A percentile compares a stretch with the other conserved stretches of the same genome.
Evolutionary conservation across 2,888 invertebrate genomes (phyloP).

Genomic region (Kuschelorhynchus macadamiae): DNA sequence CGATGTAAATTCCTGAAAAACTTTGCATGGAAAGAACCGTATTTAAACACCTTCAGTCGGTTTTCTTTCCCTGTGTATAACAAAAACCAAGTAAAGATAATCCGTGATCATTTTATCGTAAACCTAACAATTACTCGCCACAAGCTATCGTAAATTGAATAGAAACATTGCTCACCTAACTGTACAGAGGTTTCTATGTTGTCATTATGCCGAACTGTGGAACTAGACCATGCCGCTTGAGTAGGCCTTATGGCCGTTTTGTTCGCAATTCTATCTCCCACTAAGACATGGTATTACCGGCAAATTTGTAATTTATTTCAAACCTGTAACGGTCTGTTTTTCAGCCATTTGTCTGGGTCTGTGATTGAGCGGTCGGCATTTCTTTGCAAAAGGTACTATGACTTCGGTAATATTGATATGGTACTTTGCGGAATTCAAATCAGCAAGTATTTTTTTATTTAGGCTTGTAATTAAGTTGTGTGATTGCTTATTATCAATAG

Average conservation of each 20-base stretch:
- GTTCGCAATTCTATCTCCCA: conserved; percentile 7
- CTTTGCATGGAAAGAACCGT: no score
- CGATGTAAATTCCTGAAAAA: no score
- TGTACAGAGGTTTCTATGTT: conserved; percentile 12
- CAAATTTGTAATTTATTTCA: conserved; percentile 20
- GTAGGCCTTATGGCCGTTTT: conserved; percentile 6
- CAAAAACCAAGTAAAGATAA: not conserved
- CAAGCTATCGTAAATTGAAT: conserved; percentile 16
- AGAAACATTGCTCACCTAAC: conserved; percentile 16
- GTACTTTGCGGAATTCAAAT: not conserved
- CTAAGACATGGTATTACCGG: conserved; percentile 8
- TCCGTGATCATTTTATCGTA: not conserved
- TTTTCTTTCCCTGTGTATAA: no score
- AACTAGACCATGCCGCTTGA: conserved; percentile 14
- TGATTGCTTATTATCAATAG: no score
- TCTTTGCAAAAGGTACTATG: not conserved
- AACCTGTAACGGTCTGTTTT: conserved; percentile 21
- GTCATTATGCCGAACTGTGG: conserved; percentile 12
- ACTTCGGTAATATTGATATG: no score
- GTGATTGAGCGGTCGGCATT: conserved; percentile 10
- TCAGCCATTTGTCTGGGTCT: conserved; percentile 15
- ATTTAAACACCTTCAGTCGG: no score
- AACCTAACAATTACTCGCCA: not conserved
- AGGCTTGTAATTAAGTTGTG: no score
- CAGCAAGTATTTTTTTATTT: no score